phyloP scores from a whole-genome alignment of 92 coral and sea anemone species.

The Actinostola sp. region DNA sequence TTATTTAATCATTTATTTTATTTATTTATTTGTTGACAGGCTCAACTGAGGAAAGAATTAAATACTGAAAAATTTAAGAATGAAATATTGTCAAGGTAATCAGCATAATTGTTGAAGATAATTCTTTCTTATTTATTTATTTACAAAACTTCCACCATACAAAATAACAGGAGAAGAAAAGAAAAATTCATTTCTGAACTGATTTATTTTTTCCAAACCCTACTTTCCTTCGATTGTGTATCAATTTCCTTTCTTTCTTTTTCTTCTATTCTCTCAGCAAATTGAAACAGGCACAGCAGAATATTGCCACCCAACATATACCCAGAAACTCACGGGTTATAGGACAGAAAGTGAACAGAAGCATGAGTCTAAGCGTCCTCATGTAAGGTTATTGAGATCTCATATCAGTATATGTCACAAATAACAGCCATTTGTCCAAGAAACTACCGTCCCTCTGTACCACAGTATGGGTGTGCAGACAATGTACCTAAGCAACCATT shows the following conservation, averaged over 20 bases:
- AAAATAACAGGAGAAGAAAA: no score
- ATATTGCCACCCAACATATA: slow-evolving; percentile 47
- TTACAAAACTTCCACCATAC: no score
- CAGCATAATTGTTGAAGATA: not conserved
- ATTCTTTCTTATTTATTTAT: not conserved
- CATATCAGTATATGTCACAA: no score
- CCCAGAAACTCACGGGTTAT: slow-evolving; percentile 78
- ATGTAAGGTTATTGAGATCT: slow-evolving; percentile 63
- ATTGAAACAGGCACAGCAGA: slow-evolving; percentile 76
- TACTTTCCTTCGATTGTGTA: not conserved
- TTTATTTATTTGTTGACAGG: slow-evolving; percentile 44
- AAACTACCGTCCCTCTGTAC: no score
- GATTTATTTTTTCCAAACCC: no score
- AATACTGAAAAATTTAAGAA: slow-evolving; percentile 96
- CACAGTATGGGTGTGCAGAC: no score
- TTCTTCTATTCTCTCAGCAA: slow-evolving; percentile 67
- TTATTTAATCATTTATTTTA: not conserved
- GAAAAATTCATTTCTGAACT: no score
- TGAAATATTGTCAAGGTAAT: slow-evolving; percentile 90
- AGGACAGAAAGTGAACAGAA: slow-evolving; percentile 90
- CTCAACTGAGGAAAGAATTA: slow-evolving; percentile 91
- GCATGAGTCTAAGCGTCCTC: slow-evolving; percentile 93
- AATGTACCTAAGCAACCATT: no score
- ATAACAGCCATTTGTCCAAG: no score
- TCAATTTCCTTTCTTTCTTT: not conserved